Percentiles rank a stretch among this genome's conserved stretches.
Evolutionary conservation across 2,888 invertebrate genomes (phyloP).

Genomic region (Eubasilissa splendida): DNA sequence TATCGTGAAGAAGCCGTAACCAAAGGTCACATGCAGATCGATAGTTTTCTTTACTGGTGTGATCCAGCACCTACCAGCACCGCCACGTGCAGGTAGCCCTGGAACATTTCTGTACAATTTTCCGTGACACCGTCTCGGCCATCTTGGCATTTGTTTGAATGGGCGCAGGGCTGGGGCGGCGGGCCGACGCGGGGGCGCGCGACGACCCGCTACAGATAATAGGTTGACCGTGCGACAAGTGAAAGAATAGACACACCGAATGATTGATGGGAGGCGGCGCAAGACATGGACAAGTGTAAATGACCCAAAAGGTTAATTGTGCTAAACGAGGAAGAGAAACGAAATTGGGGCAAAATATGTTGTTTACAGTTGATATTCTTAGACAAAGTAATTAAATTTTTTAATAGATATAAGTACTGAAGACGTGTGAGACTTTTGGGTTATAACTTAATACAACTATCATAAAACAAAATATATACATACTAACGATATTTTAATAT

Average conservation of each 20-base stretch:
- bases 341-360: neutral
- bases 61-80: neutral
- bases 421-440: no score
- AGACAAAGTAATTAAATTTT: no score
- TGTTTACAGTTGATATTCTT: no score
- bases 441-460: no score
- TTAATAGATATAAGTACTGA: no score
- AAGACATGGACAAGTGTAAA: neutral
- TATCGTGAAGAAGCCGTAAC: no score
- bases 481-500: no score
- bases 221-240: neutral
- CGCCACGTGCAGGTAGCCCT: neutral
- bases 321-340: neutral
- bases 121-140: slow-evolving; percentile 21
- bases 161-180: neutral
- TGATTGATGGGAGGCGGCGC: neutral
- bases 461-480: no score
- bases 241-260: neutral
- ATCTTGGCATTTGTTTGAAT: slow-evolving; percentile 5
- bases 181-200: neutral
- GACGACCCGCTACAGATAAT: neutral
- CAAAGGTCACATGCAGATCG: neutral
- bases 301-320: slow-evolving; percentile 7
- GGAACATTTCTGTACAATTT: slow-evolving; percentile 36
- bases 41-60: neutral